phyloP scores from a whole-genome alignment of 2,113 vertebrate genomes.

The Cololabis saira region DNA sequence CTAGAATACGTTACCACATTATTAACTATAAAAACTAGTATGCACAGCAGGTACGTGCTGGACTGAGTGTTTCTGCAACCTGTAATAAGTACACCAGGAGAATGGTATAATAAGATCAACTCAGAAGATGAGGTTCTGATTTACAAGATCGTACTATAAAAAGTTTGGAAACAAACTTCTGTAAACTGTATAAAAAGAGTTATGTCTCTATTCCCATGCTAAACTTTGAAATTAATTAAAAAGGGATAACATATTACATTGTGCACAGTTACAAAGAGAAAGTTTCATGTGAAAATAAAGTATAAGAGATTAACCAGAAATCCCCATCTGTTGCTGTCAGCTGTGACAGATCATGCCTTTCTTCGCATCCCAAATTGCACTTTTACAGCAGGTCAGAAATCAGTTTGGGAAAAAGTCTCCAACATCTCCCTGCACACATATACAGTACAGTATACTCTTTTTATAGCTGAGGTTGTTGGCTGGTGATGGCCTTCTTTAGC shows the following conservation, averaged over 20 bases:
- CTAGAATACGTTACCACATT: too few species aligned
- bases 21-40: too few species aligned
- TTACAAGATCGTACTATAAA: too few species aligned
- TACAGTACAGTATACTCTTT: conserved; percentile 2
- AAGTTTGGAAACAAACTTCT: too few species aligned
- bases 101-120: too few species aligned
- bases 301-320: neutral
- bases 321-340: neutral
- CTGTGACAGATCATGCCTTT: neutral
- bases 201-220: too few species aligned
- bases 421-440: neutral
- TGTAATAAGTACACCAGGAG: too few species aligned
- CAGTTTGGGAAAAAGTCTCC: neutral
- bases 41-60: too few species aligned
- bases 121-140: too few species aligned
- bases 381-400: conserved; percentile 3
- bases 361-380: neutral
- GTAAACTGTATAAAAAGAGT: too few species aligned
- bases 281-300: neutral
- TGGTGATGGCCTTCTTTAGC: conserved; percentile 34
- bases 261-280: neutral
- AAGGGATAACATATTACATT: neutral
- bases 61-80: too few species aligned
- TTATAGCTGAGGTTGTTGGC: conserved; percentile 21
- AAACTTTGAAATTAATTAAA: conserved; percentile 1